Evolutionary conservation across 2,888 invertebrate species (phyloP).

Genomic region (Villa cingulata): DNA sequence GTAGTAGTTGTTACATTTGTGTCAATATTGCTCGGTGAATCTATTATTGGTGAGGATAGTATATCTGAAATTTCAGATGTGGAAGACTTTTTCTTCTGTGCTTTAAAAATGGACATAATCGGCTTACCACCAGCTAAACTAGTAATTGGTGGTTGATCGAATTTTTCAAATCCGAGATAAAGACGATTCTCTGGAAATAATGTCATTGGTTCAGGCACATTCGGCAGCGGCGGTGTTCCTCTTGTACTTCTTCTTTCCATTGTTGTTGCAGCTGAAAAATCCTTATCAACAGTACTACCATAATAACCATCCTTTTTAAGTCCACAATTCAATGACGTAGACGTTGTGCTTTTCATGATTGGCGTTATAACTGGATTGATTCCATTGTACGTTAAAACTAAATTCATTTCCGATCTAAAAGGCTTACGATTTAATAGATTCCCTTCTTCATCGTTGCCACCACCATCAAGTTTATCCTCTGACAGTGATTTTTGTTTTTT

Average conservation of each 20-base stretch:
- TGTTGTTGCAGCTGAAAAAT: background rate
- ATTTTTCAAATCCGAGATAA: slow-evolving; percentile 31
- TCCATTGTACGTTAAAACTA: slow-evolving; percentile 30
- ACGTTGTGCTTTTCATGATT: background rate
- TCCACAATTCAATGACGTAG: slow-evolving; percentile 7
- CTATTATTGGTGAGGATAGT: too few species aligned
- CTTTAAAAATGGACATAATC: slow-evolving; percentile 11
- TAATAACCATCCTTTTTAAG: background rate
- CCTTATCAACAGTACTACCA: background rate
- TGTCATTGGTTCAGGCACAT: slow-evolving; percentile 33
- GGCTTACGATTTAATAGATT: slow-evolving; percentile 24
- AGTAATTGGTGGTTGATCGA: slow-evolving; percentile 18
- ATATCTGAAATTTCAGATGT: background rate
- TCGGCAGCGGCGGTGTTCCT: slow-evolving; percentile 24
- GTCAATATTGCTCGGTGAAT: too few species aligned
- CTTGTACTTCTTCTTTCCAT: background rate
- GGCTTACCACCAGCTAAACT: slow-evolving; percentile 4
- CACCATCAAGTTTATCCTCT: slow-evolving; percentile 8
- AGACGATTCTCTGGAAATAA: slow-evolving; percentile 33
- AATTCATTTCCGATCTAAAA: slow-evolving; percentile 36
- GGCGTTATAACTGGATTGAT: slow-evolving; percentile 24
- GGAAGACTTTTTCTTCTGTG: background rate
- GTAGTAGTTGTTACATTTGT: too few species aligned
- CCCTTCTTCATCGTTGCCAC: background rate
- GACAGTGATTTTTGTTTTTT: slow-evolving; percentile 24